Evolutionary conservation across 2,888 invertebrate genomes (phyloP).

Genomic region (Amphipoea lucens): DNA sequence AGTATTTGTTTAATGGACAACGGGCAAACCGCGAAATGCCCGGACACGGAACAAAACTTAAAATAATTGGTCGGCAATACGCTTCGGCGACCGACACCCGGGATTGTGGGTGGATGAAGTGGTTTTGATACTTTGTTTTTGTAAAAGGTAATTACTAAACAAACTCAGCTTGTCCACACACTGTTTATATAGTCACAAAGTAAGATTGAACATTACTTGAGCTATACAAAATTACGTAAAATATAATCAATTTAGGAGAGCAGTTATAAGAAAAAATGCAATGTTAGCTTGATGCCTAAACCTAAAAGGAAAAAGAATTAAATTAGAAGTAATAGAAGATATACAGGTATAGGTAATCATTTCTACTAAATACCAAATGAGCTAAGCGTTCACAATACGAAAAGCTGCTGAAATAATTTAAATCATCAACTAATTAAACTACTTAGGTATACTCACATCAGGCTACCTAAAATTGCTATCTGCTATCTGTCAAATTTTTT

Average conservation of each 20-base stretch:
- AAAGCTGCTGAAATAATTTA: no score
- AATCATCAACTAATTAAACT: no score
- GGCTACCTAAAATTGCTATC: no score
- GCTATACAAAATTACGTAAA: no score
- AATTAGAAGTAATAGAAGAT: background rate
- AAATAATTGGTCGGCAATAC: conserved; percentile 88
- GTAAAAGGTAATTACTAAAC: background rate
- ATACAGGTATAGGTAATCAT: no score
- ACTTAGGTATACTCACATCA: no score
- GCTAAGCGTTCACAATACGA: no score
- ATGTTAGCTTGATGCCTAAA: background rate
- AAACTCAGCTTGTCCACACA: background rate
- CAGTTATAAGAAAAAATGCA: background rate
- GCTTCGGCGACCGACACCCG: conserved; percentile 76
- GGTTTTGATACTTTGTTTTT: conserved; percentile 75
- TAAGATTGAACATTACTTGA: background rate
- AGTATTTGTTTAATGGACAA: conserved; percentile 85
- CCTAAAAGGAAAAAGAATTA: no score
- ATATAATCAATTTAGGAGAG: no score
- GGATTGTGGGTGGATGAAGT: conserved; percentile 40
- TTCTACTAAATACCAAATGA: no score
- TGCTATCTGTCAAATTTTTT: no score
- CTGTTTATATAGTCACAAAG: background rate
- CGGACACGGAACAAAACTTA: conserved; percentile 90
- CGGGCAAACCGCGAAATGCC: conserved; percentile 85